phyloP scores from a whole-genome alignment of 2,888 invertebrate species.

The Melinaea marsaeus region DNA sequence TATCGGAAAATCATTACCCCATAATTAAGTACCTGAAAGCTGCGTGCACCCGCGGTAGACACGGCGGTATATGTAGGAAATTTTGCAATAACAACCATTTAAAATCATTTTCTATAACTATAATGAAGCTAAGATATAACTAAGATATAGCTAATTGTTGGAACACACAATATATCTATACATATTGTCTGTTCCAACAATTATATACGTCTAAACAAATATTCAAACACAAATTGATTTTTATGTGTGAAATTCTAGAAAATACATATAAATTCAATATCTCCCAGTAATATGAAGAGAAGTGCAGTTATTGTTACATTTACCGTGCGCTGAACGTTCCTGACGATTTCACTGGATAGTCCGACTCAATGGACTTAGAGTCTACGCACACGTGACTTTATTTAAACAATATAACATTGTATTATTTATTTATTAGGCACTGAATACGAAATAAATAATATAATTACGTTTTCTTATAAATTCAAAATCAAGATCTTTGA shows the following conservation, averaged over 20 bases:
- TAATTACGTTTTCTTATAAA: not conserved
- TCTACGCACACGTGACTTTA: constrained; percentile 7
- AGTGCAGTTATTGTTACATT: constrained; percentile 19
- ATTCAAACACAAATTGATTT: not conserved
- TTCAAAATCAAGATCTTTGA: too few relatives aligned
- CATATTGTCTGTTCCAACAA: not conserved
- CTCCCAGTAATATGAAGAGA: constrained; percentile 13
- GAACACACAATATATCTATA: not conserved
- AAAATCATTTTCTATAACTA: too few relatives aligned
- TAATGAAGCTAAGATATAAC: too few relatives aligned
- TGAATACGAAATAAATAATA: not conserved
- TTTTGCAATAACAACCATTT: too few relatives aligned
- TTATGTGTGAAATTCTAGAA: not conserved
- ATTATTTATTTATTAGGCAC: too few relatives aligned
- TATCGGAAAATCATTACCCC: constrained; percentile 68
- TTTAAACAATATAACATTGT: too few relatives aligned
- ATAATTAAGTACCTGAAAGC: constrained; percentile 59
- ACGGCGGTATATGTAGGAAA: not conserved
- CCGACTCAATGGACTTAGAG: constrained; percentile 16
- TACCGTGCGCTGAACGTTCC: constrained; percentile 19
- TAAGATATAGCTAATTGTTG: too few relatives aligned
- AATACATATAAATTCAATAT: constrained; percentile 15
- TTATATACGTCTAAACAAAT: not conserved
- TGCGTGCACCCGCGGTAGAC: constrained; percentile 4
- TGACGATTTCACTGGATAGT: constrained; percentile 19